Conservation (phyloP, 2,797 vertebrate species). For the Megaceryle alcyon region DNA sequence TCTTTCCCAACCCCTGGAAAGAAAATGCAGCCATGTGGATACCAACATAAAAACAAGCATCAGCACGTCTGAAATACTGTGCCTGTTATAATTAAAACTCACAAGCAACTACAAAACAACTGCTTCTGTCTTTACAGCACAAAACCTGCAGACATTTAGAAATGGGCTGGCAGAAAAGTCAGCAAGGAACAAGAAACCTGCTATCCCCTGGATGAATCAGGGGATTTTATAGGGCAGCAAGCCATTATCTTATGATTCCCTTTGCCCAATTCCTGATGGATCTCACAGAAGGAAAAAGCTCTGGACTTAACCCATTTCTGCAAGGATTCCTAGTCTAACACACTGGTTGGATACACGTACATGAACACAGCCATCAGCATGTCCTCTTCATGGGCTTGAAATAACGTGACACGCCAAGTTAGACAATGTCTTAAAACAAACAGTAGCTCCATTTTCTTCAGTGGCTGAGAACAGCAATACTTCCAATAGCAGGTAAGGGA, state of each 20-base stretch:
- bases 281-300: not conserved
- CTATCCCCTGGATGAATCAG: constrained; percentile 37
- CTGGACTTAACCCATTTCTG: constrained; percentile 10
- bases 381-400: not conserved
- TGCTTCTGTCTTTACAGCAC: not conserved
- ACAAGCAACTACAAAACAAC: constrained; percentile 23
- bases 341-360: not conserved
- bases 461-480: not conserved
- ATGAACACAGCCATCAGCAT: not conserved
- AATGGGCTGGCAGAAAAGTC: constrained; percentile 12
- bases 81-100: constrained; percentile 36
- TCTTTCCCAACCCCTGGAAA: constrained; percentile 38
- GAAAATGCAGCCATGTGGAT: constrained; percentile 33
- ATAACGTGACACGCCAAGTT: not conserved
- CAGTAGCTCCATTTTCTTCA: not conserved
- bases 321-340: not conserved
- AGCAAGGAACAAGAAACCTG: constrained; percentile 36
- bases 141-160: not conserved
- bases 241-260: constrained; percentile 51
- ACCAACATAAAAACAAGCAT: constrained; percentile 40
- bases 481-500: not conserved
- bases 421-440: not conserved
- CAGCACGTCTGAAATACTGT: constrained; percentile 28
- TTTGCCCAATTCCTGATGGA: constrained; percentile 28
- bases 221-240: constrained; percentile 50